A percentile compares a stretch with the other conserved stretches of the same genome.
Evolutionary conservation across 2,113 vertebrate species (phyloP).

Genomic region (Laterallus jamaicensis): DNA sequence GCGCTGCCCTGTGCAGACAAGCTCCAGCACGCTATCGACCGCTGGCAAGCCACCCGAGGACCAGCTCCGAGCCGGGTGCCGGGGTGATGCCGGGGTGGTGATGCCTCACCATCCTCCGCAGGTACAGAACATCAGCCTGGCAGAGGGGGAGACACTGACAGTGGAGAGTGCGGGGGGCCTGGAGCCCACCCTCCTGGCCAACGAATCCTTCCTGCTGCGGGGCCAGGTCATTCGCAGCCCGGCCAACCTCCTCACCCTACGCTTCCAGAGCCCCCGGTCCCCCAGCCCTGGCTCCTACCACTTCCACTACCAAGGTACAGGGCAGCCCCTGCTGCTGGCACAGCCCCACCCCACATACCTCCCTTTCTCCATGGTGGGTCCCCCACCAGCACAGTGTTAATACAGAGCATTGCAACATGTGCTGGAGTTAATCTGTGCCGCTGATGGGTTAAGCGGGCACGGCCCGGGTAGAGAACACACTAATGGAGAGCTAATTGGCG

Average conservation of each 20-base stretch:
- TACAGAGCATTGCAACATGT: neutral
- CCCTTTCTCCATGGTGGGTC: neutral
- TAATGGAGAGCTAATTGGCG: conserved; percentile 65
- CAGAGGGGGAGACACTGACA: conserved; percentile 83
- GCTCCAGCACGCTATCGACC: neutral
- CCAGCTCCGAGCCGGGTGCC: fast-evolving
- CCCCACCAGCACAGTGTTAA: neutral
- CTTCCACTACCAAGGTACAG: conserved; percentile 89
- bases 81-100: neutral
- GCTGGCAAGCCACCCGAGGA: fast-evolving
- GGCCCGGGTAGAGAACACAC: fast-evolving
- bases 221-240: conserved; percentile 92
- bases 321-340: fast-evolving
- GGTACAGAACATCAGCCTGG: conserved; percentile 92
- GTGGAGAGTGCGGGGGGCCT: conserved; percentile 83
- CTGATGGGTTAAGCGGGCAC: conserved; percentile 40
- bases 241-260: conserved; percentile 87
- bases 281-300: conserved; percentile 78
- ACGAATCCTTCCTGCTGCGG: conserved; percentile 90
- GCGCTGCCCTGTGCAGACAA: neutral
- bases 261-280: conserved; percentile 81
- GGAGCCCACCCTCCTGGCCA: conserved; percentile 87
- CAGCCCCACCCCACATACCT: neutral
- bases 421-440: neutral
- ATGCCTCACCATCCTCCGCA: conserved; percentile 20